Base-by-base conservation (phyloP, 1,140 invertebrate genomes). In the Coelopa frigida region DNA sequence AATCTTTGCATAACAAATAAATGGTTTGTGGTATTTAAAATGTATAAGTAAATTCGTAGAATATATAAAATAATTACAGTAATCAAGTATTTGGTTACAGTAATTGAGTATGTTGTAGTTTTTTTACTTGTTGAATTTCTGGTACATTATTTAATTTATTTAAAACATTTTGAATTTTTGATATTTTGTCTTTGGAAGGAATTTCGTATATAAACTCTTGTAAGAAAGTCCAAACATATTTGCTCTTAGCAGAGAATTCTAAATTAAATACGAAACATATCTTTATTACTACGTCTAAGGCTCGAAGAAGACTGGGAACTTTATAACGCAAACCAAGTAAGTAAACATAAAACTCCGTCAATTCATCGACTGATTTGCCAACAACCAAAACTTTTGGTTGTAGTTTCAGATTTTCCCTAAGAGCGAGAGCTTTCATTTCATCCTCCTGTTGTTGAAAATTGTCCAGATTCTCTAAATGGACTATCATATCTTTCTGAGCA, bases 81-180 rank as follows among this genome's bases (percentile, higher is more conserved):
- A n/a, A n/a, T n/a, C n/a, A 29, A 29, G 8, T 29, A 29, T 29
- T 29, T 29, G 8, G 8, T 8, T 14, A 29, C 8, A 29, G 14
- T 29, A 14, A 29, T 8, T 14, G 14, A 29, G 14, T 29, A 29
- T 29, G 27, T 29, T 8, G 8, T 8, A 14, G 27, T 29, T 29
- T 29, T 29, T 29, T 29, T 14, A 29, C 14, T 29, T 29, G 8
- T 37, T 37, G 35, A n/a, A 10, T 15, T 37, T 37, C 11, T 15
- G 11, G 11, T 8, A 37, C 8, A 37, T 37, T 37, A n/a, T 37
- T 37, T 37, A 39, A 47, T 26, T 40, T 26, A 49, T 17, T 43
- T 45, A 40, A 33, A 29, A 49, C 44, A 47, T 32, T 49, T 52
- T 27, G 31, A 21, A 49, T 47, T 48, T 33, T 31, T 26, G 10